phyloP scores from a whole-genome alignment of 2,797 vertebrate species.

The Acrossocheilus fasciatus region DNA sequence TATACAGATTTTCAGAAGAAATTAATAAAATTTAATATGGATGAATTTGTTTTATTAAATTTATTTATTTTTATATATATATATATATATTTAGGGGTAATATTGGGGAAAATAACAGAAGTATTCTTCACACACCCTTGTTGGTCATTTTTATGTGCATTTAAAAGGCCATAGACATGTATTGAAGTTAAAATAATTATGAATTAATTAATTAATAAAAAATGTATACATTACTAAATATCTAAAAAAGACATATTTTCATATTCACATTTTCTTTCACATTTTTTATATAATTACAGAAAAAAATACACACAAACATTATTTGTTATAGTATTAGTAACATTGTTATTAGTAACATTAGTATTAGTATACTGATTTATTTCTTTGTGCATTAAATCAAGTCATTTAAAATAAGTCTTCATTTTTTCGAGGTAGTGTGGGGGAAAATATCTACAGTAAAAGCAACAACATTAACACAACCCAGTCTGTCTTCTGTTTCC shows the following conservation, averaged over 20 bases:
- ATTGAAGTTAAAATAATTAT: neutral
- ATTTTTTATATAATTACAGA: neutral
- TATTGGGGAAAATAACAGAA: neutral
- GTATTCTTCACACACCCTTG: neutral
- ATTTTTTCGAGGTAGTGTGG: neutral
- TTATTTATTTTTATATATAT: neutral
- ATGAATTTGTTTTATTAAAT: neutral
- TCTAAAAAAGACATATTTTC: neutral
- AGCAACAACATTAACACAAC: neutral
- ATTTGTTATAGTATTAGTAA: neutral
- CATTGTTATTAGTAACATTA: neutral
- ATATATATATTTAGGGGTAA: neutral
- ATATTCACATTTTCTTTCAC: neutral
- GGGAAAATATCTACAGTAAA: neutral
- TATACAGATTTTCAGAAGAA: neutral
- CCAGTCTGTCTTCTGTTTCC: slow-evolving; percentile 22
- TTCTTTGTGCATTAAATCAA: neutral
- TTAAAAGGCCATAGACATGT: neutral
- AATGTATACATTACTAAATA: neutral
- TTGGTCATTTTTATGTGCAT: neutral
- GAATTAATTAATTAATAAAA: neutral
- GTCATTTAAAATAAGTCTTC: neutral
- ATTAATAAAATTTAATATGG: neutral
- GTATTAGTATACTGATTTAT: neutral
- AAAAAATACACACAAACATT: neutral